Base-by-base conservation (phyloP, 2,113 vertebrate species). In the Paedocypris sp. region DNA sequence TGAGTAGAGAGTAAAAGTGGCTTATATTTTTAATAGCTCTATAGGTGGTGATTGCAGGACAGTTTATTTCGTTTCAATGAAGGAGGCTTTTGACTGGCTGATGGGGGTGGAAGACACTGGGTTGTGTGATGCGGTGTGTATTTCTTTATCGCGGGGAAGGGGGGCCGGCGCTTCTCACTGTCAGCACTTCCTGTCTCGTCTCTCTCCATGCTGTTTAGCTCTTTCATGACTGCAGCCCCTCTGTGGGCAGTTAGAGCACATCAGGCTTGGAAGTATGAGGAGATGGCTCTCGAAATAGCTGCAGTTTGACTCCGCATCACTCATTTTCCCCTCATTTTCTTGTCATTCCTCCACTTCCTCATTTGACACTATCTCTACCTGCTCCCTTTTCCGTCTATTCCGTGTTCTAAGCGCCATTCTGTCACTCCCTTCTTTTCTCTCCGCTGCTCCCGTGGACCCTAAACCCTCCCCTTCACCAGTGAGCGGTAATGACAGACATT, bases 401-500 rank as follows among this genome's bases (percentile, higher is more conserved):
- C 19, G 10, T 18, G 29, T 60, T 18, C 15, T 56, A 23, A 56
- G 10, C 47, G n/a, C 19, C 32, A 2, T 8, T 58, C 31, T 35
- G 28, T 51, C 38, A 35, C 42, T 36, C 20, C 9, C 23, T 48
- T 29, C 35, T 28, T 46, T 23, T 18, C 20, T 19, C 58, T 31
- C 10, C 19, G 10, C 2, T 9, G 20, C 46, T 52, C 46, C 28
- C 50, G 20, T 28, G 49, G 50, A 41, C 36, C 31, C 31, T 12
- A 48, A 59, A 39, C 33, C 42, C 62, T 47, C 39, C 56, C 13
- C 46, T 20, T 8, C 47, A 36, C 36, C 36, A 60, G 54, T 41
- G 38, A 20, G 41, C 52, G 68, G 68, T 80, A 79, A 77, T 80
- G 72, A 74, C 67, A 72, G 67, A 70, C 69, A 62, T 69, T 75